Evolutionary conservation across 2,888 invertebrate species (phyloP).

Genomic region (Dermolepida albohirtum): DNA sequence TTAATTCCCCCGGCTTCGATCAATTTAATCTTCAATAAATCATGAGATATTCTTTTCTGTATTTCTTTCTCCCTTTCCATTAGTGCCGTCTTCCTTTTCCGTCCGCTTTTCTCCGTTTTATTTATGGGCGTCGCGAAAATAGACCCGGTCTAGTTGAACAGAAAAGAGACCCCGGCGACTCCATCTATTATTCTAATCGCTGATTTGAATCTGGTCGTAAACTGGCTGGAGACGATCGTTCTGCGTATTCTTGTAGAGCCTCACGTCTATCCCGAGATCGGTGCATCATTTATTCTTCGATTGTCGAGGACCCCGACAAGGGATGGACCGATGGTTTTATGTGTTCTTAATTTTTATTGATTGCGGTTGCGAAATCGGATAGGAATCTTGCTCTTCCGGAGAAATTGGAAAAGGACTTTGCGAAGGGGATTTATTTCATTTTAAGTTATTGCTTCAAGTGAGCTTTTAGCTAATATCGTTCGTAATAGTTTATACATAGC

Average conservation of each 20-base stretch:
- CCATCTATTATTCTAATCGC: constrained; percentile 39
- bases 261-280: background rate
- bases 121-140: constrained; percentile 38
- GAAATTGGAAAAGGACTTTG: too few relatives aligned
- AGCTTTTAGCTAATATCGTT: too few relatives aligned
- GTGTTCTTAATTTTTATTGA: constrained; percentile 23
- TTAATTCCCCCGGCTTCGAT: constrained; percentile 19
- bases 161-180: constrained; percentile 5
- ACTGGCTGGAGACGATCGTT: background rate
- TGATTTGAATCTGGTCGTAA: constrained; percentile 37
- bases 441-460: too few relatives aligned
- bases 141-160: constrained; percentile 3
- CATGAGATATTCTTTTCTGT: constrained; percentile 18
- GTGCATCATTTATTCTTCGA: too few relatives aligned
- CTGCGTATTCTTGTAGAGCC: background rate
- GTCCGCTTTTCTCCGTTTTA: background rate
- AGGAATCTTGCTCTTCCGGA: too few relatives aligned
- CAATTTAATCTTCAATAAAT: constrained; percentile 33
- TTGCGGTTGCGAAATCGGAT: background rate
- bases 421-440: too few relatives aligned
- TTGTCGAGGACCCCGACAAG: background rate
- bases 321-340: constrained; percentile 23
- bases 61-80: background rate
- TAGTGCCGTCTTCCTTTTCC: background rate
- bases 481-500: too few relatives aligned